Conservation (phyloP, 2,797 vertebrate species). For the Glyptemys insculpta region DNA sequence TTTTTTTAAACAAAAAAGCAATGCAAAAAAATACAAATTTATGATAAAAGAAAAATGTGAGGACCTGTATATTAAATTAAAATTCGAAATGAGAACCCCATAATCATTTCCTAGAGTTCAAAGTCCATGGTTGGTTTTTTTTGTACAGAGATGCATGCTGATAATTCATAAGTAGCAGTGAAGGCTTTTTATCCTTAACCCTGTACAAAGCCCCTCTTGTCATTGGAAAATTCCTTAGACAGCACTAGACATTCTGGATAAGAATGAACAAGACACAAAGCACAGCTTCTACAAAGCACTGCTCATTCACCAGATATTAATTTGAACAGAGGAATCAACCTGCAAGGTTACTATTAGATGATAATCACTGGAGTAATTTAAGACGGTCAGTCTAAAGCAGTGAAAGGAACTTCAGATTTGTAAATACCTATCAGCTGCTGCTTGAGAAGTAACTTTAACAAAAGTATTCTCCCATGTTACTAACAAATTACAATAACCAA, state of each 20-base stretch:
- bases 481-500: slow-evolving; percentile 21
- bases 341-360: slow-evolving; percentile 69
- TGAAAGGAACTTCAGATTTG: slow-evolving; percentile 42
- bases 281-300: slow-evolving; percentile 70
- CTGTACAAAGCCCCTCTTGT: slow-evolving; percentile 81
- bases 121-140: slow-evolving; percentile 45
- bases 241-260: slow-evolving; percentile 74
- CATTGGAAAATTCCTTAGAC: slow-evolving; percentile 77
- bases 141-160: slow-evolving; percentile 58
- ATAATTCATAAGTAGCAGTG: slow-evolving; percentile 68
- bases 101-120: slow-evolving; percentile 52
- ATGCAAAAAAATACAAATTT: slow-evolving; percentile 37
- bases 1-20: not conserved
- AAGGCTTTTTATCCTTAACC: slow-evolving; percentile 62
- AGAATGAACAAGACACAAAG: slow-evolving; percentile 78
- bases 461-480: slow-evolving; percentile 7
- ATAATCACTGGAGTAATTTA: slow-evolving; percentile 55
- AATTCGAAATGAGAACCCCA: slow-evolving; percentile 34
- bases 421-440: not conserved
- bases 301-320: slow-evolving; percentile 85
- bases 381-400: slow-evolving; percentile 33
- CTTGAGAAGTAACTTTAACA: slow-evolving; percentile 21
- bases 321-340: slow-evolving; percentile 77
- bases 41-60: slow-evolving; percentile 26
- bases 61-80: not conserved